Evolutionary conservation across 1,140 invertebrate genomes (phyloP).

Genomic region (Ladona fulva): DNA sequence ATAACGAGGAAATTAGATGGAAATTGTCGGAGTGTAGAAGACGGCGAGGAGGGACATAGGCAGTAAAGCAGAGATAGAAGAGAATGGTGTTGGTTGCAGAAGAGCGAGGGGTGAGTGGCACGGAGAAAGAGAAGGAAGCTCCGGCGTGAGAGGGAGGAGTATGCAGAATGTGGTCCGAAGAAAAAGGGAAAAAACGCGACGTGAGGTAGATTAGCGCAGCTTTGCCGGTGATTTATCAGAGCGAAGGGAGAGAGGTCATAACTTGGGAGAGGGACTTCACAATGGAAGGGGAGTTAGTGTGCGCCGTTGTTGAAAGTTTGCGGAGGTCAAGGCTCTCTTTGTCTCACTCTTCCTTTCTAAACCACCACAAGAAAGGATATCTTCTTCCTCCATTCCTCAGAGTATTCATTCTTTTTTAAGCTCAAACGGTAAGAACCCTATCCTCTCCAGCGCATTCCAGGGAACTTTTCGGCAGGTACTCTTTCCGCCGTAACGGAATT

Average conservation of each 20-base stretch:
- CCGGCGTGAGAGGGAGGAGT: not conserved
- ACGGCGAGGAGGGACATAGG: not conserved
- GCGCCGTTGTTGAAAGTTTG: not conserved
- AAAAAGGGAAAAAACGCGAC: not conserved
- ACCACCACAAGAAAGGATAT: too few relatives aligned
- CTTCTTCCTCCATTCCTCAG: not conserved
- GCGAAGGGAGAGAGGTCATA: conserved; percentile 2
- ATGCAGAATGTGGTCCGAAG: too few relatives aligned
- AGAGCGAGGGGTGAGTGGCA: not conserved
- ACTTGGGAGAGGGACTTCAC: not conserved
- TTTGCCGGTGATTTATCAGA: not conserved
- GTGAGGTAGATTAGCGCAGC: not conserved
- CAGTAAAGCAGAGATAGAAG: not conserved
- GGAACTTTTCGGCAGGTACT: too few relatives aligned
- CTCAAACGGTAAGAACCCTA: not conserved
- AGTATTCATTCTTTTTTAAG: not conserved
- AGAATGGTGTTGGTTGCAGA: not conserved
- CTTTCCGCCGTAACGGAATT: too few relatives aligned
- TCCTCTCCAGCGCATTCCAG: not conserved
- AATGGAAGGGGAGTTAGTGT: not conserved
- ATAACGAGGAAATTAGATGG: too few relatives aligned
- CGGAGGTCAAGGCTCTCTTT: not conserved
- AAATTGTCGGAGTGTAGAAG: not conserved
- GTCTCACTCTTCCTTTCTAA: too few relatives aligned
- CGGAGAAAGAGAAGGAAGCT: not conserved